phyloP scores from a whole-genome alignment of 1,140 invertebrate genomes.

The Ceratina australensis region DNA sequence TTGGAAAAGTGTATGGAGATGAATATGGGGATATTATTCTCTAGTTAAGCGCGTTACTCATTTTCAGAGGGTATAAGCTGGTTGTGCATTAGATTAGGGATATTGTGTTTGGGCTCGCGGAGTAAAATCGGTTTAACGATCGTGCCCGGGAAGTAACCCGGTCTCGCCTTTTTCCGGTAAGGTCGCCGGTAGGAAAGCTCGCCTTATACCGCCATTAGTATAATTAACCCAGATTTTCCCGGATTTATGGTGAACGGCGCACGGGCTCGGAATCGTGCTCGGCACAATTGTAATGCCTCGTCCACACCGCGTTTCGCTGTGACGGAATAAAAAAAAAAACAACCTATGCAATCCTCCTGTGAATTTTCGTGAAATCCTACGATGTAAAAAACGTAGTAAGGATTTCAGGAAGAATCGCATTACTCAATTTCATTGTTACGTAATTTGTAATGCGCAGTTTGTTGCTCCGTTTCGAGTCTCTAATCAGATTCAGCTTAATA shows the following conservation, averaged over 20 bases:
- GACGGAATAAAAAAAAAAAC: neutral
- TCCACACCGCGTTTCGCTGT: conserved; percentile 34
- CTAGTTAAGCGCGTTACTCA: neutral
- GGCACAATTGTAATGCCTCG: conserved; percentile 45
- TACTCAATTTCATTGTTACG: no score
- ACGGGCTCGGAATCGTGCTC: conserved; percentile 51
- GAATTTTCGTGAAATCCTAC: no score
- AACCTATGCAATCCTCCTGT: neutral
- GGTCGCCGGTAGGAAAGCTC: conserved; percentile 57
- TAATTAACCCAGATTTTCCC: conserved; percentile 75
- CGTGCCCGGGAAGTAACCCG: conserved; percentile 40
- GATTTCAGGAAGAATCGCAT: no score
- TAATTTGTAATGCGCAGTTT: no score
- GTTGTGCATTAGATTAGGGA: conserved; percentile 1
- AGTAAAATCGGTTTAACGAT: conserved; percentile 35
- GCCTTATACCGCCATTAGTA: conserved; percentile 66
- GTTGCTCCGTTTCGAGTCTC: no score
- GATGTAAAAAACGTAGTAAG: no score
- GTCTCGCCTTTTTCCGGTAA: conserved; percentile 60
- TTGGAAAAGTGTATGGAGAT: no score
- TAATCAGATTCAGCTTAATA: no score
- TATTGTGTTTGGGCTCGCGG: conserved; percentile 23
- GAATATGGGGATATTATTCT: neutral
- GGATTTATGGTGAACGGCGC: conserved; percentile 73
- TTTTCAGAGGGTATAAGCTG: neutral